A percentile compares a stretch with the other conserved stretches of the same genome.
phyloP scores from a whole-genome alignment of 2,888 invertebrate genomes.

The Synergus laeviventris region DNA sequence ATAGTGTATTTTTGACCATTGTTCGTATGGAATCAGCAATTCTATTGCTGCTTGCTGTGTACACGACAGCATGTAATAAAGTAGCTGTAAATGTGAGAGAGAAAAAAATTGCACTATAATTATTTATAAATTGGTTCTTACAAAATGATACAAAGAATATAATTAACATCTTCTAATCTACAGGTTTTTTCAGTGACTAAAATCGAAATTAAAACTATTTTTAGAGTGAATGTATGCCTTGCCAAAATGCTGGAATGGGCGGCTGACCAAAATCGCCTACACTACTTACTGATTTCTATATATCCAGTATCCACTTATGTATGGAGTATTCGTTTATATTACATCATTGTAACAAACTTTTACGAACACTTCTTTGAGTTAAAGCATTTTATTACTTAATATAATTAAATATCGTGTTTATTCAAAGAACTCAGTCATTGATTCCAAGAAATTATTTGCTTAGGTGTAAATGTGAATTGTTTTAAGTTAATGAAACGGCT shows the following conservation, averaged over 20 bases:
- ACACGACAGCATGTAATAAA: constrained; percentile 2
- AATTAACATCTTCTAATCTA: neutral
- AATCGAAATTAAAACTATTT: neutral
- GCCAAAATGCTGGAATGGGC: constrained; percentile 19
- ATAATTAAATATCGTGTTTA: too few species aligned
- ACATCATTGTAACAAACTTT: too few species aligned
- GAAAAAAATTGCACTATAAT: too few species aligned
- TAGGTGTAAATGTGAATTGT: too few species aligned
- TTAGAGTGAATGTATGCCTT: neutral
- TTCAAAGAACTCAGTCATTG: too few species aligned
- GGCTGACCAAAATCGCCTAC: constrained; percentile 17
- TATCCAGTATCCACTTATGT: too few species aligned
- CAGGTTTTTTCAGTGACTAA: neutral
- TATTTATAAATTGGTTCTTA: too few species aligned
- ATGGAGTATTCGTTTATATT: too few species aligned
- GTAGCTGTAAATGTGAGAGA: neutral
- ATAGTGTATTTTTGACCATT: neutral
- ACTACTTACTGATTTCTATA: constrained; percentile 18
- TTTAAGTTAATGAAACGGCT: too few species aligned
- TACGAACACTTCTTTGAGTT: too few species aligned
- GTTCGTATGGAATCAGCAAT: constrained; percentile 4
- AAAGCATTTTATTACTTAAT: too few species aligned
- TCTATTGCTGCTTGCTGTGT: neutral
- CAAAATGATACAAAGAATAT: neutral
- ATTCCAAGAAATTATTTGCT: too few species aligned